These are phyloP conservation scores for Pangasius mekongensis DNA, from an alignment of 2,797 vertebrate genomes.

Conservation along the genomic window DNA sequence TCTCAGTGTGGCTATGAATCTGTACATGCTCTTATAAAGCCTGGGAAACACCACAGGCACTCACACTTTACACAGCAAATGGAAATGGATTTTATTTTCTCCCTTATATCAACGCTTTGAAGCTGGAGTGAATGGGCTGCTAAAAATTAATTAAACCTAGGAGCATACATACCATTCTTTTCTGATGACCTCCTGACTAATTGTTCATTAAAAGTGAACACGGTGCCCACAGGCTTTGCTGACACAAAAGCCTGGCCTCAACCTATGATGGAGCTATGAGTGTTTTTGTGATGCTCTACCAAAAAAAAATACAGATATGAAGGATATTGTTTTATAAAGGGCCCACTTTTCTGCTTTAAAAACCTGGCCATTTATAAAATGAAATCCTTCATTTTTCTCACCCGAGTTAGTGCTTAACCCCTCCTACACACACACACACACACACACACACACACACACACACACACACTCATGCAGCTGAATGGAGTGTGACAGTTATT, in stretches of 20 bases:
- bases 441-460: conserved; percentile 40
- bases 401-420: conserved; percentile 76
- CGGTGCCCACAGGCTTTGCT: conserved; percentile 22
- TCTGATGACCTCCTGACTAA: conserved; percentile 58
- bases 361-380: conserved; percentile 15
- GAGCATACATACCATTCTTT: conserved; percentile 53
- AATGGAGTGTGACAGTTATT: conserved; percentile 77
- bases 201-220: conserved; percentile 44
- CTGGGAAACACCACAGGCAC: neutral
- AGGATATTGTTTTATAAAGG: conserved; percentile 17
- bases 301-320: neutral
- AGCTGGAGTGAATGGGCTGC: conserved; percentile 67
- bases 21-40: conserved; percentile 30
- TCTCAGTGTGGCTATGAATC: conserved; percentile 7
- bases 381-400: conserved; percentile 58
- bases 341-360: conserved; percentile 3
- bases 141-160: conserved; percentile 76
- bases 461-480: conserved; percentile 48
- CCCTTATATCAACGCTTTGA: conserved; percentile 67
- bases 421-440: conserved; percentile 54
- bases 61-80: conserved; percentile 27
- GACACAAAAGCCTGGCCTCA: conserved; percentile 18
- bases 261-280: neutral
- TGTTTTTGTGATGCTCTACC: neutral
- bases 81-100: conserved; percentile 60